Evolutionary conservation across 2,113 vertebrate genomes (phyloP), one percentile per base, ranked within the genome.

Genomic region (Pachypanchax playfairii): DNA sequence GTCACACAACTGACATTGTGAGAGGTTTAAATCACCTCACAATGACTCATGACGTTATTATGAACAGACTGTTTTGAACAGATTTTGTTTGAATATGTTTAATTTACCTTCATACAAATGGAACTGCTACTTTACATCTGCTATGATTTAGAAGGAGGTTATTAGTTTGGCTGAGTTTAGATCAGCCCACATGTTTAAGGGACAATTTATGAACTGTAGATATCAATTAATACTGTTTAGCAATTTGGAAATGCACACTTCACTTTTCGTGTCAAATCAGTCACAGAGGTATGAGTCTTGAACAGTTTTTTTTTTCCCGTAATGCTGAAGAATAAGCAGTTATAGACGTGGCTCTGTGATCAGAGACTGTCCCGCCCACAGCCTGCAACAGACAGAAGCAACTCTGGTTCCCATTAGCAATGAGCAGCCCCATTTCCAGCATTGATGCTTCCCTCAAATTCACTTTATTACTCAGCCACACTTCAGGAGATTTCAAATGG

Each of bases 381-480:
- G 65, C 59, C 77, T 59, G 64, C 82, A 85, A 75, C 62, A 85
- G 86, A 91, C 88, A 91, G 90, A 88, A 88, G 90, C 80, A 65
- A 64, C 80, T 91, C 91, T 92, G 92, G 88, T 91, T 93, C 80
- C 79, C 59, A 93, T 92, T 92, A 91, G 81, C 78, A 63, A 70
- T 39, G 70, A 85, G 77, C 75, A 72, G 79, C 73, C 65, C 72
- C 74, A 85, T 79, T 88, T 89, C 80, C 82, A 87, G 67, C 49
- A 10, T 75, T 57, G 72, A 79, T 68, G 75, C 85, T 79, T 84
- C 81, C 68, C 83, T 87, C 86, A 90, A 85, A 89, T 90, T 85
- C 87, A 91, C 88, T 87, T 91, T 88, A 91, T 88, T 89, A 89
- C 87, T 89, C 87, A 86, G 83, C 81, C 80, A 82, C 88, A 89